Evolutionary conservation across 2,888 invertebrate species (phyloP).

Genomic region (Proisotoma minuta): DNA sequence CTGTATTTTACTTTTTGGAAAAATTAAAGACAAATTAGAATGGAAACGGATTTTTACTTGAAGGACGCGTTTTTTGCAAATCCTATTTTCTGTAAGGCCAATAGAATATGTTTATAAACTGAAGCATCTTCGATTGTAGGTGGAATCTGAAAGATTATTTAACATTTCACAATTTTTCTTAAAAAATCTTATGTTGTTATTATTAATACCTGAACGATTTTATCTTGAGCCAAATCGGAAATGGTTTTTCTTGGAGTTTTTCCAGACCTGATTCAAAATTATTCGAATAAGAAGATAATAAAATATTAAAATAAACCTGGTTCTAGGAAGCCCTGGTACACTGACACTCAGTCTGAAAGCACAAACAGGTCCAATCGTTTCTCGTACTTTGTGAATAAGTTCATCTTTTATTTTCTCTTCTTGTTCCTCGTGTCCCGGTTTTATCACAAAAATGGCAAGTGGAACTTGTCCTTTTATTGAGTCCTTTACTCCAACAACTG

Average conservation of each 20-base stretch:
- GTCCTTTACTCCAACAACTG: conserved; percentile 86
- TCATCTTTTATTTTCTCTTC: conserved; percentile 58
- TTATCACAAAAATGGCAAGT: conserved; percentile 76
- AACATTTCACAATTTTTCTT: conserved; percentile 10
- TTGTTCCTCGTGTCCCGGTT: conserved; percentile 57
- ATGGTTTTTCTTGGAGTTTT: conserved; percentile 78
- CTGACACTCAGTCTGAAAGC: conserved; percentile 74
- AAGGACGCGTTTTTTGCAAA: conserved; percentile 21
- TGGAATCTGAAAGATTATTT: conserved; percentile 57
- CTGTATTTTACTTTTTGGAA: too few relatives aligned
- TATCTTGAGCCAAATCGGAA: conserved; percentile 75
- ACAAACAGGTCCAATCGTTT: conserved; percentile 79
- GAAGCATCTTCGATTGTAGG: conserved; percentile 82
- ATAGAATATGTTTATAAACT: conserved; percentile 73
- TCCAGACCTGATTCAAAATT: too few relatives aligned
- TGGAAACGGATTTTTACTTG: too few relatives aligned
- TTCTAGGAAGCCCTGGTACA: conserved; percentile 77
- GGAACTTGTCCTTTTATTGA: conserved; percentile 85
- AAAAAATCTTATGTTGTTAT: too few relatives aligned
- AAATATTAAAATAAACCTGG: too few relatives aligned
- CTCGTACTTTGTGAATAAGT: conserved; percentile 59
- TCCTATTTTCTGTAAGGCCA: conserved; percentile 60
- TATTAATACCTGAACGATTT: conserved; percentile 70
- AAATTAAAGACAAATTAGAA: too few relatives aligned
- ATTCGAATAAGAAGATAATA: too few relatives aligned